Evolutionary conservation across 1,140 invertebrate genomes (phyloP).

Genomic region (Drosophila yakuba): DNA sequence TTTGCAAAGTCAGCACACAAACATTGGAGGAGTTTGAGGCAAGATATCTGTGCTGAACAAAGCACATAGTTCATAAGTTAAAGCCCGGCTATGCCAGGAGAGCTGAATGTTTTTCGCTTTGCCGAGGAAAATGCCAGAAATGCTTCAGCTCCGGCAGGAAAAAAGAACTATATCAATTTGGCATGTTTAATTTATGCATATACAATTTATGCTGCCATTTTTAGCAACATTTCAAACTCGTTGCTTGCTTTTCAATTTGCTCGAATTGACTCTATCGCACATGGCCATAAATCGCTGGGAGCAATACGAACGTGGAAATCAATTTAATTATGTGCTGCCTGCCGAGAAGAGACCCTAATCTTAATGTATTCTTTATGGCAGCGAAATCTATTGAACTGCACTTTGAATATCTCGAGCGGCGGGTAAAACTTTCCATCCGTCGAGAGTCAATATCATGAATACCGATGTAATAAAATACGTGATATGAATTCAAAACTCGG

Average conservation of each 20-base stretch:
- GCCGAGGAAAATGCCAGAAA: constrained; percentile 47
- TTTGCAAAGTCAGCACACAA: constrained; percentile 48
- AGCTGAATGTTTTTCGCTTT: constrained; percentile 6
- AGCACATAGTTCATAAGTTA: constrained; percentile 74
- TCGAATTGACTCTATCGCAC: constrained; percentile 54
- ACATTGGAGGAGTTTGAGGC: constrained; percentile 3
- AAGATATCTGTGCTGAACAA: constrained; percentile 25
- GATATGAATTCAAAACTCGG: constrained; percentile 67
- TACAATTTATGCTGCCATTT: constrained; percentile 70
- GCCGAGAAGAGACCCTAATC: constrained; percentile 41
- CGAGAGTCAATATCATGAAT: constrained; percentile 73
- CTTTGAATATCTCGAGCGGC: constrained; percentile 66
- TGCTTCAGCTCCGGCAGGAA: constrained; percentile 39
- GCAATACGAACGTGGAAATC: constrained; percentile 48
- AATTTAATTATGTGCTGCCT: constrained; percentile 72
- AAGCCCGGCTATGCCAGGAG: constrained; percentile 33
- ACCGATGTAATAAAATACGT: constrained; percentile 84
- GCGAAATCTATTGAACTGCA: constrained; percentile 78
- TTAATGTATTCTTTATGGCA: constrained; percentile 78
- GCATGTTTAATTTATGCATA: constrained; percentile 64
- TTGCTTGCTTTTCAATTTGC: constrained; percentile 68
- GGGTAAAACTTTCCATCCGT: constrained; percentile 34
- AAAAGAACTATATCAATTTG: constrained; percentile 40
- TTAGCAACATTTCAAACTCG: constrained; percentile 63
- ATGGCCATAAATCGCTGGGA: constrained; percentile 59